These are phyloP conservation scores for Alca torda DNA, from an alignment of 2,797 vertebrate genomes.

Conservation along the genomic window DNA sequence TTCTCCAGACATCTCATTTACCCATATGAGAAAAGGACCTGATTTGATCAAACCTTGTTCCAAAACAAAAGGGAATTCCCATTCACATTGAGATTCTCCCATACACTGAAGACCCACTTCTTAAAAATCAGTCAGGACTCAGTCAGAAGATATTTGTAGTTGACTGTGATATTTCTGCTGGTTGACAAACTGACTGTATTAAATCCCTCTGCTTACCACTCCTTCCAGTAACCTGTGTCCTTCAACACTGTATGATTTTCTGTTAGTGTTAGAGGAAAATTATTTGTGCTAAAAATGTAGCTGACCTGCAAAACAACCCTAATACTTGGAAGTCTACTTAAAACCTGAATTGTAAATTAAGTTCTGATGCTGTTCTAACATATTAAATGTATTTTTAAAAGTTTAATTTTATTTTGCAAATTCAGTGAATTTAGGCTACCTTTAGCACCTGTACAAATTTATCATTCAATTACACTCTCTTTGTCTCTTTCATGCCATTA, in stretches of 20 bases:
- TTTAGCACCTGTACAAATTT: background rate
- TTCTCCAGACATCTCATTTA: background rate
- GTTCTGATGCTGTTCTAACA: background rate
- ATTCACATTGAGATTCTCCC: background rate
- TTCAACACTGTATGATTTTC: background rate
- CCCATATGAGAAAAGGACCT: background rate
- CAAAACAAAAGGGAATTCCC: background rate
- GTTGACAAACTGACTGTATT: background rate
- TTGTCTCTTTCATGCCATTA: background rate
- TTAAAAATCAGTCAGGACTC: background rate
- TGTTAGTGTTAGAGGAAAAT: background rate
- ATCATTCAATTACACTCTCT: background rate
- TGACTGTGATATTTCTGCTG: background rate
- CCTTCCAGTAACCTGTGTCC: background rate
- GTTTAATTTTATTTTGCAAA: background rate
- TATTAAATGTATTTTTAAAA: background rate
- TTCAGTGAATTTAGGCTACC: background rate
- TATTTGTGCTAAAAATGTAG: background rate
- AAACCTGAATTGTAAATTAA: background rate
- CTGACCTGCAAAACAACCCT: background rate
- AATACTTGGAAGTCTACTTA: background rate
- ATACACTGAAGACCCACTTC: background rate
- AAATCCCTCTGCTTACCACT: background rate
- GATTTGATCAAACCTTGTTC: background rate
- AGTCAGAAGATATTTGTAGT: background rate